Evolutionary conservation across 2,797 vertebrate species (phyloP), one percentile per base, ranked within the genome.

Genomic region (Brachymystax lenok): DNA sequence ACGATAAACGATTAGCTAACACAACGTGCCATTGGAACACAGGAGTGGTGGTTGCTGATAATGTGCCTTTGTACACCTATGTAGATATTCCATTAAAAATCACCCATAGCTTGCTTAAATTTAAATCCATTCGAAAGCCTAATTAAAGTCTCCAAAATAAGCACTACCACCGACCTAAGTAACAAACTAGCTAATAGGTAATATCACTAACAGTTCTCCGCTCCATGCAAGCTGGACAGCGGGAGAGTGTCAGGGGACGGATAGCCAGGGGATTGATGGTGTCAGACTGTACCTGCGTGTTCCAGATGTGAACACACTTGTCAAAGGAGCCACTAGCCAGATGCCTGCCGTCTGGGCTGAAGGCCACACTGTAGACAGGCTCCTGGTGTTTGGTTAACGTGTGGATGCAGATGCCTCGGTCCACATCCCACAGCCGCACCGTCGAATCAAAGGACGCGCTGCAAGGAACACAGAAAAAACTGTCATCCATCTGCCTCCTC

Each of bases 381-480:
- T 99, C 98, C 95, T 99, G 97, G 92, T 99, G 98, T 91, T 98
- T 98, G 88, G 98, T 99, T 94, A 99, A 91, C 75, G 97, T 99
- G 84, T 99, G 97, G 91, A 99, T 99, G 87, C 98, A 99, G 92
- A 99, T 98, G 82, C 98, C 98, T 92, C 98, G 89, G 89, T 99
- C 98, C 91, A 99, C 98, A 70, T 99, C 97, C 97, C 98, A 99
- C 88, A 99, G 96, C 83, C 98, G 95, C 84, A 99, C 98, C 74
- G 98, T 99, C 90, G 98, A 99, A 94, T 99, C 98, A 80, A 99
- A 99, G 73, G 98, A 99, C 76, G 98, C 98, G 85, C 98, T 99
- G 91, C 8, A 17, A 4, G 68, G 17, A 21, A 12, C 19, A 24
- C 13, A 24, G 63, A 24, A 12, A n/a, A 64, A 64, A 63, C 21